Base-by-base conservation (phyloP, 1,140 invertebrate species). In the Drosophila pachea region DNA sequence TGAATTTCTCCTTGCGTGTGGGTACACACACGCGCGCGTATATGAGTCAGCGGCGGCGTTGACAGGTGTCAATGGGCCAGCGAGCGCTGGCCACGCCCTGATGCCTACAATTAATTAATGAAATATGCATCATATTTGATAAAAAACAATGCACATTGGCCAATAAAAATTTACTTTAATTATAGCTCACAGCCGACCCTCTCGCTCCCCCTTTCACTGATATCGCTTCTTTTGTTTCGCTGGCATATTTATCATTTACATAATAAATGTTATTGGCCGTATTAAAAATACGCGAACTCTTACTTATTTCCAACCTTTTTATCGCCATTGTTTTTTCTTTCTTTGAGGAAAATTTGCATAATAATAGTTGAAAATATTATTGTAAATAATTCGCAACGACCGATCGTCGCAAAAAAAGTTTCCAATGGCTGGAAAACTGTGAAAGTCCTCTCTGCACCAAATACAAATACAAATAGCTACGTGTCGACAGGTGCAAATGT, bases 101-200 rank as follows among this genome's bases (percentile, higher is more conserved):
- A 12, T 22, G 14, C 40, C 52, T 38, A 36, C 31, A 53, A 14
- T 71, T 73, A 70, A 74, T 84, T 74, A 86, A 79, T 84, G 62
- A 63, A 76, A 81, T 76, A 86, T 81, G 69, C 68, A 84, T 84
- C 79, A 76, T 84, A 82, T 83, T 83, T 83, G 79, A 83, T 83
- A 84, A 83, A 83, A 76, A 68, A 61, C 68, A 72, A 71, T 71
- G 42, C 45, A 8, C 62, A 59, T 53, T 59, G 75, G 55, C 45
- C 42, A 59, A 31, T 69, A 75, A 73, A 67, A 68, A 73, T 73
- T 70, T 67, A 56, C 66, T 59, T 83, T 84, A 84, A 84, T 84
- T 83, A 84, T 84, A 22, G 22, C 22, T 22, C 22, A 72, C 73
- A 43, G 62, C 48, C 36, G 43, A n/a, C 56, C 55, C 16, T 38